A percentile compares a stretch with the other conserved stretches of the same genome.
Conservation (phyloP, 2,797 vertebrate genomes). For the Phrynocephalus forsythii region DNA sequence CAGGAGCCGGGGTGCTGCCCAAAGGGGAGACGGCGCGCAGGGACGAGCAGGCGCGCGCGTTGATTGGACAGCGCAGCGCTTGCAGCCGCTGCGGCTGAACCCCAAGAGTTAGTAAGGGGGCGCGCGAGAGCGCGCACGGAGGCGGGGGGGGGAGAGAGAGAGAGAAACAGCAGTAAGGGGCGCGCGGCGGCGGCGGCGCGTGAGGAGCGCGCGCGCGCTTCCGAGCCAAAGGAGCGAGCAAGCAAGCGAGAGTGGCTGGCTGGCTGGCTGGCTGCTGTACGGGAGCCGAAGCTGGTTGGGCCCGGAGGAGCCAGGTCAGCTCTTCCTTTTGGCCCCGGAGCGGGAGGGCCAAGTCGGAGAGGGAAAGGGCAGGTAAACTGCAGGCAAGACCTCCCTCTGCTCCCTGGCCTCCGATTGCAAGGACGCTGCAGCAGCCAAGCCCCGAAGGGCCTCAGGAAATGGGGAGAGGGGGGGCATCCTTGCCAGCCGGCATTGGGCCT, state of each 20-base stretch:
- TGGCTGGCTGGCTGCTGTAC: conserved; percentile 53
- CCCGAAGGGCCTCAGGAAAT: conserved; percentile 6
- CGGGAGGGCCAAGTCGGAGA: not conserved
- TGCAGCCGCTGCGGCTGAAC: conserved; percentile 59
- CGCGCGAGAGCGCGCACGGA: conserved; percentile 56
- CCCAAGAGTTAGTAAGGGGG: conserved; percentile 65
- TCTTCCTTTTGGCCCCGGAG: conserved; percentile 23
- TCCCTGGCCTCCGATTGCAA: not conserved
- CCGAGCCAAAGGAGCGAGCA: conserved; percentile 62
- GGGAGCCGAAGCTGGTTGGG: conserved; percentile 53
- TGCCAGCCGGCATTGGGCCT: conserved; percentile 64
- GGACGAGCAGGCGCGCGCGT: conserved; percentile 55
- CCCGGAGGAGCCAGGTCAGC: conserved; percentile 28
- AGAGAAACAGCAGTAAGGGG: conserved; percentile 41
- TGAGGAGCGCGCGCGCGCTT: conserved; percentile 49
- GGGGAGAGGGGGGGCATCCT: conserved; percentile 36
- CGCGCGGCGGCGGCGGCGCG: conserved; percentile 59
- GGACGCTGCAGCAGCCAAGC: conserved; percentile 6
- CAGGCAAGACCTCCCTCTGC: not conserved
- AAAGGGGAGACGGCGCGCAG: not conserved
- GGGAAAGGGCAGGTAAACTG: conserved; percentile 34
- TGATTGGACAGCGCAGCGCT: conserved; percentile 69
- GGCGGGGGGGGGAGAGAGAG: conserved; percentile 46
- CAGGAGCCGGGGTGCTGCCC: conserved; percentile 17
- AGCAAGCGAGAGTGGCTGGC: conserved; percentile 41